Base-by-base conservation (phyloP, 2,113 vertebrate species). In the Empidonax alnorum region DNA sequence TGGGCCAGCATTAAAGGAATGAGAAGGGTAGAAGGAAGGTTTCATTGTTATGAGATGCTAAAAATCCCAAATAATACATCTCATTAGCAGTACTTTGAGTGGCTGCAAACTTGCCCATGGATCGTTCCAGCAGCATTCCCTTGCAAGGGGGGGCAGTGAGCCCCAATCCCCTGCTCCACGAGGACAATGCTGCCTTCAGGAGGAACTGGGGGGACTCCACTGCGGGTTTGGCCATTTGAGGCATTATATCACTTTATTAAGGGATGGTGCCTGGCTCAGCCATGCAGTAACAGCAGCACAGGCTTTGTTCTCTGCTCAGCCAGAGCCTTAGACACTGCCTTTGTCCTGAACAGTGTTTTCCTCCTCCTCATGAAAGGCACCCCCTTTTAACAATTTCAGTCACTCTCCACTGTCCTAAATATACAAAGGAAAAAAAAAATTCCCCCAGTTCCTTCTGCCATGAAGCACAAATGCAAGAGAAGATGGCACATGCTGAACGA, bases 231-330 rank as follows among this genome's bases (percentile, higher is more conserved):
- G 42, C 63, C 44, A 10, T 59, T 14, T 52, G 52, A 50, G 42
- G 53, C 62, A 53, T 42, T 23, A 7, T 41, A 41, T 66, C 71
- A 35, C 75, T 41, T 46, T 27, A 44, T 59, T 62, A 59, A 56
- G 80, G 84, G 47, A 25, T 22, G 61, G 39, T 72, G 37, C 69
- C 37, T 23, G 69, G 27, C 3, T 1, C 82, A 87, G 84, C 66
- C 66, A 69, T 0, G 1, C 69, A 50, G 47, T 3, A 42, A 33
- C 71, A 76, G 78, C 23, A 68, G 66, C 8, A 0, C 53, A 53
- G 53, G 74, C 87, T 87, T 93, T 94, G 82, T 73, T 85, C 90
- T 76, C 61, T 17, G 47, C 85, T 30, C 96, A 91, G 84, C 80
- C n/a, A 86, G 65, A 83, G 63, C 59, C 87, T 75, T 23, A 79